Evolutionary conservation across 2,888 invertebrate species (phyloP), one percentile per base, ranked within the genome.

Genomic region (Disparrhopalites patrizii): DNA sequence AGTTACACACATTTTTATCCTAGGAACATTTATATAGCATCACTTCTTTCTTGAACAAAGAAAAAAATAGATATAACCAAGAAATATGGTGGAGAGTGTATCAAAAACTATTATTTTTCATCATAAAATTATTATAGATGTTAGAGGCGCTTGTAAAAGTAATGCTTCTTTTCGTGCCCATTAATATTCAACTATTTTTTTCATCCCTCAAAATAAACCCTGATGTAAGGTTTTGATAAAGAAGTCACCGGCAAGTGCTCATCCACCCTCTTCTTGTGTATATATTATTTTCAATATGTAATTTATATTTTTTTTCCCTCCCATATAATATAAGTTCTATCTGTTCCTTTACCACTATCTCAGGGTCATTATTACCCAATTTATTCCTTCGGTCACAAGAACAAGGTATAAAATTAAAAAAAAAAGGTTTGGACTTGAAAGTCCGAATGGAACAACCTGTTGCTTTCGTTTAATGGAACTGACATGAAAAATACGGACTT

Each of bases 191-290:
- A 8, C 47, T 47, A 25, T 20, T 47, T 25, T 23, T 47, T 47
- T 25, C 47, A 23, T 47, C 47, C n/a, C 33, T 55, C 20, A 20
- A 55, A 33, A 30, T 15, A 7, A 56, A 15, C 7, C 38, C 36
- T 38, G 56, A 56, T 56, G 38, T 31, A 15, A 56, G 10, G 20
- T 56, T 55, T 56, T 56, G 56, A 56, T 56, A 56, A 56, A 55
- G 20, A 7, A 13, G 47, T 5, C n/a, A 47, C 23, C 23, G 50
- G 36, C 33, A 10, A 56, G 38, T 38, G 18, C 23, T 56, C 56
- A 23, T 20, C 38, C 33, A 18, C 33, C 25, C 15, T 15, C 33
- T 18, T 20, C 38, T 31, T 33, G n/a, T 30, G 25, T 25, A 8
- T 1, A 20, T 56, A 56, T 7, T 3, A 1, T 25, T 51, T 51